Evolutionary conservation across 2,113 vertebrate genomes (phyloP).

Genomic region (Rhegmatorhina hoffmannsi): DNA sequence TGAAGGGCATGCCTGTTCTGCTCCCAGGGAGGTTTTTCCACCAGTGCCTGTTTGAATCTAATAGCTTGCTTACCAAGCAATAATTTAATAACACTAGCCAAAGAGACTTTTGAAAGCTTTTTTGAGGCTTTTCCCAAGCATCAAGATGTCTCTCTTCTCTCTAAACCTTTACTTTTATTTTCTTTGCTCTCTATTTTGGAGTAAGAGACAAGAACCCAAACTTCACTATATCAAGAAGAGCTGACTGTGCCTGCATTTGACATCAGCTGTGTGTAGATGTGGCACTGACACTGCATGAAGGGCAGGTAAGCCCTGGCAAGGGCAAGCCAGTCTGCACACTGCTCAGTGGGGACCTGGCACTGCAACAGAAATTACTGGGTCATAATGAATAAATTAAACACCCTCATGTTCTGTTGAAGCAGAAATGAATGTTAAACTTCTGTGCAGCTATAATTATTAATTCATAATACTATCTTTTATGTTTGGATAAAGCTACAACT

Average conservation of each 20-base stretch:
- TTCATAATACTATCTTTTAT: background rate
- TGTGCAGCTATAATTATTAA: background rate
- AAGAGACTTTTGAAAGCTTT: background rate
- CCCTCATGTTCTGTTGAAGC: background rate
- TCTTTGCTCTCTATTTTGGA: background rate
- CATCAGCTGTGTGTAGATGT: rapidly evolving
- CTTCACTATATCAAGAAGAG: background rate
- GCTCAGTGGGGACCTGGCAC: background rate
- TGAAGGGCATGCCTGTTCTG: background rate
- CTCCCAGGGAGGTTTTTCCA: background rate
- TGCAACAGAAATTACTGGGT: background rate
- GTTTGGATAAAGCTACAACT: background rate
- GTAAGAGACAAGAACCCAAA: background rate
- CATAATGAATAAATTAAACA: background rate
- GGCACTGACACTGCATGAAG: background rate
- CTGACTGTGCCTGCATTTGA: background rate
- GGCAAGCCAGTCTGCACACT: rapidly evolving
- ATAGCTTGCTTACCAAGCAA: background rate
- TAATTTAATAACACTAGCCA: background rate
- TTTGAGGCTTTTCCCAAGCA: background rate
- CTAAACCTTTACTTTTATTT: background rate
- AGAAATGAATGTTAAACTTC: background rate
- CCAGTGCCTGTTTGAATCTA: background rate
- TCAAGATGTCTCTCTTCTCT: background rate
- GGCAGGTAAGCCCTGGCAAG: background rate